Percentiles rank a stretch among this genome's conserved stretches.
Evolutionary conservation across 2,113 vertebrate genomes (phyloP).

Genomic region (Suricata suricatta): DNA sequence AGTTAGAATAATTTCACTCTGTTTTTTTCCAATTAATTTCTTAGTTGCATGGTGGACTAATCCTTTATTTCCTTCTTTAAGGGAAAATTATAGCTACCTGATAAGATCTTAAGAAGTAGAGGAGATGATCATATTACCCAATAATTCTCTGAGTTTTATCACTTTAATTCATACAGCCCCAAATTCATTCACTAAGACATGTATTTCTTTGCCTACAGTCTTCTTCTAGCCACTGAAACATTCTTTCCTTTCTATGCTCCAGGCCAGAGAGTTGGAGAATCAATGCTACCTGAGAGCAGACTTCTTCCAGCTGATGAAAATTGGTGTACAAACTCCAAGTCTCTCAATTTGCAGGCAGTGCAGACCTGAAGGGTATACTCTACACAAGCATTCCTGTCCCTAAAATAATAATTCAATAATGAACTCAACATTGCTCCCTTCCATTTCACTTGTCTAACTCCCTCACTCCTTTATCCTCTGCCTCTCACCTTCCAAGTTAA

Average conservation of each 20-base stretch:
- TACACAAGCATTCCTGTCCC: background rate
- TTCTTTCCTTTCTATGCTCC: background rate
- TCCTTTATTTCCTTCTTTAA: background rate
- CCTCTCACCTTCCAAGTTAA: background rate
- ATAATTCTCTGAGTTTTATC: background rate
- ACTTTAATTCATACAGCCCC: background rate
- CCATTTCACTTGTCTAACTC: background rate
- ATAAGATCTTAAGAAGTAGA: background rate
- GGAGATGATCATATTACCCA: background rate
- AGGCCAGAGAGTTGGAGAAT: background rate
- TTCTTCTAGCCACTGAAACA: background rate
- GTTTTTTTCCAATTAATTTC: background rate
- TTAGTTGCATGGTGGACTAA: background rate
- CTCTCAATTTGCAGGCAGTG: background rate
- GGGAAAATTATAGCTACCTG: background rate
- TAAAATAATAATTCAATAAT: background rate
- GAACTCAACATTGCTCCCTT: background rate
- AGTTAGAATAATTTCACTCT: background rate
- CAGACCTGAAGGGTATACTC: background rate
- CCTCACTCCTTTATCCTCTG: background rate
- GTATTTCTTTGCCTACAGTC: background rate
- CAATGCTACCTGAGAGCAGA: background rate
- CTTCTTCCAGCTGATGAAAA: background rate
- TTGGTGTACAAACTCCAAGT: background rate
- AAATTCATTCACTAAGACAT: background rate